phyloP scores from a whole-genome alignment of 2,888 invertebrate genomes.

The Cecidostiba fungosa region DNA sequence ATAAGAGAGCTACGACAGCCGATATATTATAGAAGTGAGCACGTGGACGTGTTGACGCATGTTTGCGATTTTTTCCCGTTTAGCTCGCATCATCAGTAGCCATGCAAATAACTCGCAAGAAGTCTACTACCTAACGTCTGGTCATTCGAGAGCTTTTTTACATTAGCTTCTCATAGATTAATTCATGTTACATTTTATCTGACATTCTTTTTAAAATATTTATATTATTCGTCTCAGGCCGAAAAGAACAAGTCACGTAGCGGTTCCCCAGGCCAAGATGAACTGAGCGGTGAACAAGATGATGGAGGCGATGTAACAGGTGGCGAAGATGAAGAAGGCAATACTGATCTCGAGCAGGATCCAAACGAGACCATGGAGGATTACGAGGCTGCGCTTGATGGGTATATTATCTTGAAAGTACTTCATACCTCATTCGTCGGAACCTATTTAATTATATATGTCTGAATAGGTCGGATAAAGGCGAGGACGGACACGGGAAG shows the following conservation, averaged over 20 bases:
- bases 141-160: too few relatives aligned
- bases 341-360: constrained; percentile 83
- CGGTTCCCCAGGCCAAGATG: constrained; percentile 83
- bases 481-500: constrained; percentile 88
- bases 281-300: constrained; percentile 83
- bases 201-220: too few relatives aligned
- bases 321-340: constrained; percentile 82
- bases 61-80: background rate
- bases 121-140: too few relatives aligned
- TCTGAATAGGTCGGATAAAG: constrained; percentile 84
- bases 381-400: constrained; percentile 86
- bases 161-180: background rate
- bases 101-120: background rate
- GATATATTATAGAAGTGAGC: background rate
- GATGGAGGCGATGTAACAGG: constrained; percentile 84
- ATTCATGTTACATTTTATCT: background rate
- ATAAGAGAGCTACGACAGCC: background rate
- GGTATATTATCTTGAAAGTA: constrained; percentile 67
- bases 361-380: constrained; percentile 87
- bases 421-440: background rate
- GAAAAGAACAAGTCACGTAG: constrained; percentile 84
- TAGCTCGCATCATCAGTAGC: background rate
- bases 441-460: background rate
- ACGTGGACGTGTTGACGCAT: background rate
- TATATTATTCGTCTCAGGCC: constrained; percentile 73